A percentile compares a stretch with the other conserved stretches of the same genome.
Conservation (phyloP, 2,797 vertebrate genomes). For the Echiichthys vipera region DNA sequence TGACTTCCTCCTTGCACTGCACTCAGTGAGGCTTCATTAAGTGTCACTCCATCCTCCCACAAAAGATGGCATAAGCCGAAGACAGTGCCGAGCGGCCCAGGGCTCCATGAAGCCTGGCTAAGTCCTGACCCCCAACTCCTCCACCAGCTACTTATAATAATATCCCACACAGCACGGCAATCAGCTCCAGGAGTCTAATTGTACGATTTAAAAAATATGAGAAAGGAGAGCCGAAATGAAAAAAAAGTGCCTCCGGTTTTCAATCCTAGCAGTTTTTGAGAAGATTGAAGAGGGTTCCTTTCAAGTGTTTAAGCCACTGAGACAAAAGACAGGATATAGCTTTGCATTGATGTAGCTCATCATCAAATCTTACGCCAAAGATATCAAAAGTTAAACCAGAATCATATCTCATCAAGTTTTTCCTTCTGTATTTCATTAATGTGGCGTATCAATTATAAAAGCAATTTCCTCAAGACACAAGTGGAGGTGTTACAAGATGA, state of each 20-base stretch:
- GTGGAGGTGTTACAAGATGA: not conserved
- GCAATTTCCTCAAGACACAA: slow-evolving; percentile 16
- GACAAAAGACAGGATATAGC: slow-evolving; percentile 23
- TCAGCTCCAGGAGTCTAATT: slow-evolving; percentile 46
- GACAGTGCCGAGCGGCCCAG: slow-evolving; percentile 38
- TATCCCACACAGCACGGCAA: slow-evolving; percentile 48
- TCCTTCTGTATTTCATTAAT: not conserved
- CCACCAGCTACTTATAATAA: slow-evolving; percentile 22
- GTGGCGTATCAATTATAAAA: slow-evolving; percentile 22
- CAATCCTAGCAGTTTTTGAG: slow-evolving; percentile 18
- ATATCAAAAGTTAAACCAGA: not conserved
- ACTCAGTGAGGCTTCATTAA: slow-evolving; percentile 55
- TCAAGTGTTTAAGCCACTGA: slow-evolving; percentile 42
- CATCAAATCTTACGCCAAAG: not conserved
- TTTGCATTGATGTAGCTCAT: slow-evolving; percentile 28
- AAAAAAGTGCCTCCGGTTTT: slow-evolving; percentile 45
- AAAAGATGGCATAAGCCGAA: slow-evolving; percentile 46
- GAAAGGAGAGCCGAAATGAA: slow-evolving; percentile 39
- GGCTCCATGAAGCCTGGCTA: slow-evolving; percentile 43
- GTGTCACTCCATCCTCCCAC: slow-evolving; percentile 24
- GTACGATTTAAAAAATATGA: slow-evolving; percentile 22
- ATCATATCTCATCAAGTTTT: not conserved
- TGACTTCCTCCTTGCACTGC: slow-evolving; percentile 36
- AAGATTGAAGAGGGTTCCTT: slow-evolving; percentile 44
- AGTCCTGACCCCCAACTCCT: slow-evolving; percentile 16